phyloP scores from a whole-genome alignment of 2,888 invertebrate genomes.

The Sturmia bella region DNA sequence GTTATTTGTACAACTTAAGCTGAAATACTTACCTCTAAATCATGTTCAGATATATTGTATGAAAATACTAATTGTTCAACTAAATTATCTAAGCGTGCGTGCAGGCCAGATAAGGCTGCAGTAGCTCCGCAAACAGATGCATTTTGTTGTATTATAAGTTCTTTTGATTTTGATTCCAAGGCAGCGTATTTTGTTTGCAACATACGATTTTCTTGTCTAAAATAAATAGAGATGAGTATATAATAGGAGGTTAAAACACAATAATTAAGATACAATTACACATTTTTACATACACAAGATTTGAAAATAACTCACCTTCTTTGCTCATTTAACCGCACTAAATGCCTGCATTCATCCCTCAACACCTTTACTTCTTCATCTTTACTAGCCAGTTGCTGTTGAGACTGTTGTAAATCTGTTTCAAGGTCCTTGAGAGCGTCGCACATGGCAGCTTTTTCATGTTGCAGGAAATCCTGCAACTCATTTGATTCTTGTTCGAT shows the following conservation, averaged over 20 bases:
- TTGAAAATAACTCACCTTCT: slow-evolving; percentile 83
- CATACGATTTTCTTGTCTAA: slow-evolving; percentile 86
- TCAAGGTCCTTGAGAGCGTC: slow-evolving; percentile 92
- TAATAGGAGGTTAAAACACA: background rate
- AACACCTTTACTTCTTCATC: slow-evolving; percentile 85
- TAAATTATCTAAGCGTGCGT: slow-evolving; percentile 86
- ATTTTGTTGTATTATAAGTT: slow-evolving; percentile 86
- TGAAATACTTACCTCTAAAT: slow-evolving; percentile 86
- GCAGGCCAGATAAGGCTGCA: slow-evolving; percentile 86
- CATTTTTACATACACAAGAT: background rate
- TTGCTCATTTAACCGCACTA: slow-evolving; percentile 91
- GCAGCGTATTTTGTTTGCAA: slow-evolving; percentile 86
- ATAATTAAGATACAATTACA: background rate
- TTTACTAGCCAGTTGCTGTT: slow-evolving; percentile 82
- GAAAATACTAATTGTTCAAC: slow-evolving; percentile 88
- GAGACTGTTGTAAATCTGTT: slow-evolving; percentile 76
- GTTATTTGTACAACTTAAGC: too few species aligned
- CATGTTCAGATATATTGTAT: slow-evolving; percentile 89
- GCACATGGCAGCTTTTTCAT: slow-evolving; percentile 90
- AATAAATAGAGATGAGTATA: background rate
- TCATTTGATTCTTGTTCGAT: slow-evolving; percentile 91
- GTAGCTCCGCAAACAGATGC: slow-evolving; percentile 87
- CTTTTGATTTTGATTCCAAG: slow-evolving; percentile 85
- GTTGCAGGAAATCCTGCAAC: slow-evolving; percentile 93
- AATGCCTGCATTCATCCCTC: slow-evolving; percentile 89